Percentiles rank a stretch among this genome's conserved stretches.
Conservation (phyloP, 2,113 vertebrate genomes). For the Bubo scandiacus region DNA sequence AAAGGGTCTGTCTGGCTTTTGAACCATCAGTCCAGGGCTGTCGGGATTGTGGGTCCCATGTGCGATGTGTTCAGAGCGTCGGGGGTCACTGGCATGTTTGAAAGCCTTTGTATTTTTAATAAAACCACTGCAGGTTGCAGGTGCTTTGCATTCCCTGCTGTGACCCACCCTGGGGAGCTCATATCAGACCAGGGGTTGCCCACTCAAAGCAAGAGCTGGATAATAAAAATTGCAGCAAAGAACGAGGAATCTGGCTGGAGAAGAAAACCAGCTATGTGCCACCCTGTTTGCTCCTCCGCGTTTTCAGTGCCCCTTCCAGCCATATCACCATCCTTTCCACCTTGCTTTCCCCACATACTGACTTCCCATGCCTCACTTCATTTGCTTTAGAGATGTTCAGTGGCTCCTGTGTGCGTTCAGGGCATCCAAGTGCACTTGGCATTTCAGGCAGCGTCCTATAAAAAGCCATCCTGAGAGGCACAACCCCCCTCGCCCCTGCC, state of each 20-base stretch:
- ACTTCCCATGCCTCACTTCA: neutral
- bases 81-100: neutral
- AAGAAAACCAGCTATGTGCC: neutral
- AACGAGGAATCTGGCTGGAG: accelerated
- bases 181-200: neutral
- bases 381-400: neutral
- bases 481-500: neutral
- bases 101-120: constrained; percentile 39
- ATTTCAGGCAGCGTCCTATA: neutral
- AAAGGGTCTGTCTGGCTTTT: neutral
- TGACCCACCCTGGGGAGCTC: neutral
- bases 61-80: accelerated
- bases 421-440: neutral
- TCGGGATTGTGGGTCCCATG: neutral
- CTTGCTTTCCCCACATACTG: accelerated
- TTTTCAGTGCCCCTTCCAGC: neutral
- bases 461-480: neutral
- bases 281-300: accelerated
- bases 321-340: neutral
- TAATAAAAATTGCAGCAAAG: neutral
- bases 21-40: accelerated
- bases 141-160: neutral
- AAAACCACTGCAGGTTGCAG: constrained; percentile 21
- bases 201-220: neutral
- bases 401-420: neutral